Evolutionary conservation across 2,888 invertebrate genomes (phyloP), one percentile per base, ranked within the genome.

Genomic region (Auanema freiburgensis): DNA sequence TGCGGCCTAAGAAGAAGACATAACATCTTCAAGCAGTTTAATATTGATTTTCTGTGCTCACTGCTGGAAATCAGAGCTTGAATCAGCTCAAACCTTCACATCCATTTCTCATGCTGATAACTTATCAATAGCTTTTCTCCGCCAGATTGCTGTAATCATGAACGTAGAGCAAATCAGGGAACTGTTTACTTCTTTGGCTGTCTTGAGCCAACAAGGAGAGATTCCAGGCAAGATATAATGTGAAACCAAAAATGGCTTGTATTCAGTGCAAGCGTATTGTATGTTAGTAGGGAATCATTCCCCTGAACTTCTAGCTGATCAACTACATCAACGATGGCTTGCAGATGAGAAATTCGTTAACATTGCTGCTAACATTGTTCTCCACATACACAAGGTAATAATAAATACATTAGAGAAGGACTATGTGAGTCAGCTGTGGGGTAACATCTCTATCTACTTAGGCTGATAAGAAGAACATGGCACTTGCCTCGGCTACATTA

Each of bases 261-360:
- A 54, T 73, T 53, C 66, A 74, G 74, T 74, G 1, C 74, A 74
- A 71, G 74, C 74, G 10, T 71, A 72, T 64, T 68, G 72, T 55
- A 71, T 74, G 69, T 57, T 74, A 8, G 74, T 69, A 0, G 61
- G 64, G 12, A 63, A 65, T 50, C 67, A 70, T 40, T 67, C 69
- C 11, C 70, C 74, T 4, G 72, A 72, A 63, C 66, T 69, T 11
- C 57, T 74, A 18, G 71, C 72, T 12, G 74, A 74, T 44, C 72
- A 72, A 44, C 68, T 74, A 52, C 66, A 71, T 43, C 58, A 72
- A 25, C 61, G 67, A 56, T 74, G 74, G 74, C 63, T 74, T 21
- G 66, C 74, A 5, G 74, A 74, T 65, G 64, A 65, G 33, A 56
- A 66, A 24, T 74, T 74, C 44, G 70, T 64, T 21, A 72, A 70